Evolutionary conservation across 1,140 invertebrate genomes (phyloP), one percentile per base, ranked within the genome.

Genomic region (Bombus waltoni): DNA sequence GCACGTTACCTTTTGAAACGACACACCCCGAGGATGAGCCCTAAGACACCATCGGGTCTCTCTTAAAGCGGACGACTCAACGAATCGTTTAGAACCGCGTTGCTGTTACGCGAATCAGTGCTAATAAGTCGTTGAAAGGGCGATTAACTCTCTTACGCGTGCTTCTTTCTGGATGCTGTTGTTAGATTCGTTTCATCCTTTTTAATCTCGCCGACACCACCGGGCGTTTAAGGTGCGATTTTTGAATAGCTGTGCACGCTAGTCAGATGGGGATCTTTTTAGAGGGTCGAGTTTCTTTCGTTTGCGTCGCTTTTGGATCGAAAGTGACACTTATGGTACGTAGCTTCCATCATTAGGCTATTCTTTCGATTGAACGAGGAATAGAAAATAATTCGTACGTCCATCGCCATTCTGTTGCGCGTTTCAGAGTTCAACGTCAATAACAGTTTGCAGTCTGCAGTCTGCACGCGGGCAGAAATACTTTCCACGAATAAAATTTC

Each of bases 1-100:
- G 59, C 68, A 57, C n/a, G 40, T 81, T 75, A 81, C n/a, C 71
- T 81, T 74, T 81, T 73, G 22, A 68, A 62, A 65, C 65, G 82
- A 42, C 15, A 10, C 25, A 32, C 74, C n/a, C 32, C 9, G 53
- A 66, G 40, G 47, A 35, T 57, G 71, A 83, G 13, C 68, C 25
- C 68, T 80, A 73, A 85, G 76, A 72, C 32, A 6, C 59, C 4
- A 25, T 40, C 28, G 4, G 22, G 3, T 22, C 8, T 40, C 53
- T n/a, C 53, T 80, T 59, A 73, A 80, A 72, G 76, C 47, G 2
- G 57, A 59, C 74, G 10, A n/a, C 57, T 40, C 65, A 22, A 15
- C 68, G 13, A 62, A 42, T 1, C 65, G 62, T 81, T 74, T 80
- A 59, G 15, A 53, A 59, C 47, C 53, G 3, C 47, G 44, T 68